Evolutionary conservation across 2,113 vertebrate genomes (phyloP), one percentile per base, ranked within the genome.

Genomic region (Clupea harengus): DNA sequence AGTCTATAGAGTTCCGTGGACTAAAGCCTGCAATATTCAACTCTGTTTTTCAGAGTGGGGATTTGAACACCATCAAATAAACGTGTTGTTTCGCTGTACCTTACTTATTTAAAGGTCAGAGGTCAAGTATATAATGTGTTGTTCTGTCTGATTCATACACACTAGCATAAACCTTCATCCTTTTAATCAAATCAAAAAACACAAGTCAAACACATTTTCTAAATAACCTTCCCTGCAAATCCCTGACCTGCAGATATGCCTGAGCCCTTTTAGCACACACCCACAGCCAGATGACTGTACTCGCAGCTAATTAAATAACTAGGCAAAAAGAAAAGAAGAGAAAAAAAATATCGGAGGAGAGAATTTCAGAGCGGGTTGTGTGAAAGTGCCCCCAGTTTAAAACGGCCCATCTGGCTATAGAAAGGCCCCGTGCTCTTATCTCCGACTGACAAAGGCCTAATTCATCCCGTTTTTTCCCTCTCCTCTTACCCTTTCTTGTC

Each of bases 341-440:
- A 32, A 84, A 75, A 82, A 44, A 67, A 80, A 11, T 39, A 39
- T 39, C 25, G 78, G 15, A 78, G 20, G 22, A 44, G 49, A 0
- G 15, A 46, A 57, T 83, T 86, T 86, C 50, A 47, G 72, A 81
- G 84, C 84, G 83, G 60, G 45, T 4, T n/a, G 0, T 52, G 45
- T 81, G 45, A 84, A 64, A 87, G 28, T 5, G 45, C 54, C 54
- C 46, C 54, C 46, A 13, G 45, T 81, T 84, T n/a, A 18, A 28
- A 28, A 80, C 13, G 15, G 2, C 45, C 45, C 67, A 22, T 84
- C 54, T 67, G 82, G 52, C 44, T 80, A 7, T 44, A 45, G 83
- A 28, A 67, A 44, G 80, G 25, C 52, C 52, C 39, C 8, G 2
- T 4, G 54, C 64, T 67, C 1, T 67, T 28, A 67, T 67, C 64